phyloP scores from a whole-genome alignment of 2,888 invertebrate genomes.

The Drosophila helvetica region DNA sequence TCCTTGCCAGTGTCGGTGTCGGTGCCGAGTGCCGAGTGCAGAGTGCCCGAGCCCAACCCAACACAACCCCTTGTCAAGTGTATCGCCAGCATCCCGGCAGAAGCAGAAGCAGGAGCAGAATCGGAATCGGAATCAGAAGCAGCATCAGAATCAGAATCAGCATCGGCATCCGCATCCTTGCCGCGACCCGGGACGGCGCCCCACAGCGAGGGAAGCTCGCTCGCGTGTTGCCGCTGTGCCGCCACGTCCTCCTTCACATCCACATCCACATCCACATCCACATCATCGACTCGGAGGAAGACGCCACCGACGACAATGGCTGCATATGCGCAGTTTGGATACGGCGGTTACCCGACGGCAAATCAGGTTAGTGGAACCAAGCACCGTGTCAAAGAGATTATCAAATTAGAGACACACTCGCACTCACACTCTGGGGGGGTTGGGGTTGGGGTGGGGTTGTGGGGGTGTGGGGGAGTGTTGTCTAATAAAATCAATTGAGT shows the following conservation, averaged over 20 bases:
- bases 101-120: slow-evolving; percentile 4
- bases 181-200: slow-evolving; percentile 52
- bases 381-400: not conserved
- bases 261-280: slow-evolving; percentile 10
- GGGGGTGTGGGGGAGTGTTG: too few species aligned
- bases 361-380: slow-evolving; percentile 89
- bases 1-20: slow-evolving; percentile 1
- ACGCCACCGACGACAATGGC: slow-evolving; percentile 83
- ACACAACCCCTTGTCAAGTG: slow-evolving; percentile 28
- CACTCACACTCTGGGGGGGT: not conserved
- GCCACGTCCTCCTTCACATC: slow-evolving; percentile 2
- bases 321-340: slow-evolving; percentile 97
- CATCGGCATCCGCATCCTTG: slow-evolving; percentile 60
- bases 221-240: slow-evolving; percentile 25
- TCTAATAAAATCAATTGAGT: not conserved
- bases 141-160: slow-evolving; percentile 18
- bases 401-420: not conserved
- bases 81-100: slow-evolving; percentile 31
- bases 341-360: slow-evolving; percentile 94
- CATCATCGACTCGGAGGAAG: slow-evolving; percentile 41
- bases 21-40: slow-evolving; percentile 2
- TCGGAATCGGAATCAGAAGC: slow-evolving; percentile 8
- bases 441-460: not conserved
- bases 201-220: slow-evolving; percentile 59
- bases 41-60: not conserved